A percentile compares a stretch with the other conserved stretches of the same genome.
Evolutionary conservation across 2,113 vertebrate genomes (phyloP).

Genomic region (Beaufortia kweichowensis): DNA sequence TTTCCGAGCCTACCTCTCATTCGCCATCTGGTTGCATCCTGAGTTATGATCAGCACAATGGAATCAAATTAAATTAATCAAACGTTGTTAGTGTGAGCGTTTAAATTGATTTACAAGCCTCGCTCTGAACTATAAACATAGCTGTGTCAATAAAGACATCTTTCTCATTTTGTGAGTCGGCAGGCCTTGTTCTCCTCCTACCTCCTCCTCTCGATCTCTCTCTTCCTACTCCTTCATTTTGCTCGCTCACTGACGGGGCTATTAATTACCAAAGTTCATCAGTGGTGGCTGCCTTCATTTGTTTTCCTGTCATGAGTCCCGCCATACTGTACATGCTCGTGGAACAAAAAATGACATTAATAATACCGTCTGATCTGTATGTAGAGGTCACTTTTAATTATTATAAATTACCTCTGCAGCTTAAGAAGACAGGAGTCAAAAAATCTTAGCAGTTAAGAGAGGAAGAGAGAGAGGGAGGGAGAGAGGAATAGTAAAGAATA

Average conservation of each 20-base stretch:
- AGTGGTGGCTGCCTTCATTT: conserved; percentile 61
- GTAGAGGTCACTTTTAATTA: conserved; percentile 67
- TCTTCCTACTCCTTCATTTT: conserved; percentile 39
- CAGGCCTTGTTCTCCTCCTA: conserved; percentile 38
- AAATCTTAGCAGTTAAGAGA: conserved; percentile 52
- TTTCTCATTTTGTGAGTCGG: conserved; percentile 37
- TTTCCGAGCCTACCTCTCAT: conserved; percentile 16
- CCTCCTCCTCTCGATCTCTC: conserved; percentile 43
- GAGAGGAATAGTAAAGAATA: neutral
- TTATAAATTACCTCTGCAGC: conserved; percentile 64
- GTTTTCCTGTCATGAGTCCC: conserved; percentile 65
- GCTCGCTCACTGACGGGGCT: conserved; percentile 59
- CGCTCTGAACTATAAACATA: conserved; percentile 37
- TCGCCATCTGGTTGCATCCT: conserved; percentile 37
- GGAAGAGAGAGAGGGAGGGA: neutral
- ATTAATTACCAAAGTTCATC: conserved; percentile 67
- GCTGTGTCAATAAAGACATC: conserved; percentile 45
- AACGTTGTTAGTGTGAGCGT: conserved; percentile 58
- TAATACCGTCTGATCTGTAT: conserved; percentile 68
- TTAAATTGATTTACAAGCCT: conserved; percentile 60
- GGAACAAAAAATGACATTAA: conserved; percentile 42
- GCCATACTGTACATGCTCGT: conserved; percentile 45
- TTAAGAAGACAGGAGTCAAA: conserved; percentile 66
- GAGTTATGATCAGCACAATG: conserved; percentile 50
- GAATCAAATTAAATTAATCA: conserved; percentile 59